A percentile compares a stretch with the other conserved stretches of the same genome.
Conservation (phyloP, 2,888 invertebrate species). For the Andrena flavipes region DNA sequence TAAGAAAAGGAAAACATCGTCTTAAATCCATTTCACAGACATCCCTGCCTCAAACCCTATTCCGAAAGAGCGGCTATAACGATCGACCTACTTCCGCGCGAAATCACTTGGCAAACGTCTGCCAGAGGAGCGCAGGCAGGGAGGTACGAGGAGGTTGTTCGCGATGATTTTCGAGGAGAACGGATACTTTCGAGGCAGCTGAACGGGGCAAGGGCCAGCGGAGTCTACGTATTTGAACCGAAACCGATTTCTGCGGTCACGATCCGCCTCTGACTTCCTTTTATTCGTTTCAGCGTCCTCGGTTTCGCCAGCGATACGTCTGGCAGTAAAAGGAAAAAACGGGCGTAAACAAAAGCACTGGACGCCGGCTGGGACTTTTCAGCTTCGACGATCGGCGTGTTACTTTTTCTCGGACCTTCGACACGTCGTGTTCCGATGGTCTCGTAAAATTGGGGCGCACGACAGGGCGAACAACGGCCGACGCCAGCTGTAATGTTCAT, state of each 20-base stretch:
- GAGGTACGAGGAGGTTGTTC: neutral
- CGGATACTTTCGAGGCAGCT: constrained; percentile 19
- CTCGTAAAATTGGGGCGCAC: constrained; percentile 21
- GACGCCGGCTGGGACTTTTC: constrained; percentile 14
- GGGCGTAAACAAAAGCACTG: constrained; percentile 28
- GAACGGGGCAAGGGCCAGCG: no score
- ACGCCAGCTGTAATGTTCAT: constrained; percentile 17
- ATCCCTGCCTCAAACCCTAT: neutral
- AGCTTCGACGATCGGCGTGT: neutral
- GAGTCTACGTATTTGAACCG: constrained; percentile 28
- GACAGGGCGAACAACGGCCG: neutral
- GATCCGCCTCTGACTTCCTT: constrained; percentile 43
- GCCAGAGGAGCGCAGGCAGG: constrained; percentile 19
- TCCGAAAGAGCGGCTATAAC: constrained; percentile 22
- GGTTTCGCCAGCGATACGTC: neutral
- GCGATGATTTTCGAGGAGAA: constrained; percentile 48
- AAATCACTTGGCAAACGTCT: constrained; percentile 66
- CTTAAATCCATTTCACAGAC: neutral
- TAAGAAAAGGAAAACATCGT: neutral
- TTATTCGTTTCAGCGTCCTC: constrained; percentile 28
- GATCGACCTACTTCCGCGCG: constrained; percentile 64
- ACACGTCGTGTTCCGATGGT: constrained; percentile 16
- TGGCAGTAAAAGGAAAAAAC: constrained; percentile 19
- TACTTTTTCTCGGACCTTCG: constrained; percentile 9
- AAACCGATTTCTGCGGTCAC: constrained; percentile 54